Conservation (phyloP, 2,797 vertebrate genomes). For the Gymnothorax javanicus region DNA sequence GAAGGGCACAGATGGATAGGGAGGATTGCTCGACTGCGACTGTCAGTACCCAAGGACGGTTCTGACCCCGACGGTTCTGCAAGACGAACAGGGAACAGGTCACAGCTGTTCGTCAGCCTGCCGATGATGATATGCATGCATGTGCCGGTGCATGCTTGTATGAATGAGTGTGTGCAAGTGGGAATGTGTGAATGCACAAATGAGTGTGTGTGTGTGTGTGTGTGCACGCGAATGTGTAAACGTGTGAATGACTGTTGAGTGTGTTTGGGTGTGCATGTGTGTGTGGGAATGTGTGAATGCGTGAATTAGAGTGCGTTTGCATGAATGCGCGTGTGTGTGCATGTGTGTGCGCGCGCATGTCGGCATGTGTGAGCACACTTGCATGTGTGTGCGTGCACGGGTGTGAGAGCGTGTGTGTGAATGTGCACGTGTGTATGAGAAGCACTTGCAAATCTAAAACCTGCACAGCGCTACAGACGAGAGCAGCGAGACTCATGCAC, state of each 20-base stretch:
- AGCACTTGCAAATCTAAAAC: neutral
- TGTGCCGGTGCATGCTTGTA: no score
- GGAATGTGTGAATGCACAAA: no score
- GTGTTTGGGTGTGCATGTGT: neutral
- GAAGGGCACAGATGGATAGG: neutral
- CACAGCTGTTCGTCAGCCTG: neutral
- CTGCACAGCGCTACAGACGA: constrained; percentile 11
- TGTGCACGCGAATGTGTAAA: constrained; percentile 15
- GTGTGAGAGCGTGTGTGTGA: neutral
- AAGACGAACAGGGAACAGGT: neutral
- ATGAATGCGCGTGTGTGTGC: constrained; percentile 21
- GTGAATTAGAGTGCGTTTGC: neutral
- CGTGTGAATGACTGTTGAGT: neutral
- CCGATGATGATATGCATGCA: no score
- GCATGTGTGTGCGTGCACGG: neutral
- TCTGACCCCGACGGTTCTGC: neutral
- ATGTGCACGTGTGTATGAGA: neutral
- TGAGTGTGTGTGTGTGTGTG: neutral
- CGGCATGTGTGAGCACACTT: neutral
- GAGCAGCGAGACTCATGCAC: neutral
- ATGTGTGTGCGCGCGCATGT: neutral
- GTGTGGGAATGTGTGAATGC: neutral
- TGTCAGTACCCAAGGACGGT: neutral
- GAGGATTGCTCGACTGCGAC: neutral
- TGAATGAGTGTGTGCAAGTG: no score